Evolutionary conservation across 2,888 invertebrate species (phyloP).

Genomic region (Metopia argyrocephala): DNA sequence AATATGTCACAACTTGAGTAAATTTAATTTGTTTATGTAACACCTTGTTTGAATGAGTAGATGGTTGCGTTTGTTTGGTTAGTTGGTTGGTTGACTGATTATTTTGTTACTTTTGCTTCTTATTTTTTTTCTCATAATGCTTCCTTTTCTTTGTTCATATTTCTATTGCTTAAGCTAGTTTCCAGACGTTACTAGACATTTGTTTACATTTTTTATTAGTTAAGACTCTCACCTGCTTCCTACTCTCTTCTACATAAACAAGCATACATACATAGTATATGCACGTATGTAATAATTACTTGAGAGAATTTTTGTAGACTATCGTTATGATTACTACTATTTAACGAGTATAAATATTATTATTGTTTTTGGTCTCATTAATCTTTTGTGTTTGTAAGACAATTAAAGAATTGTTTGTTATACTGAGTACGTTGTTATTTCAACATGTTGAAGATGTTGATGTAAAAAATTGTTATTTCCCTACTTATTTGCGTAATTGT

Average conservation of each 20-base stretch:
- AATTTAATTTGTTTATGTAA: slow-evolving; percentile 60
- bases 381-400: too few relatives aligned
- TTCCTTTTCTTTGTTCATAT: background rate
- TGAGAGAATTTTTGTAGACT: slow-evolving; percentile 35
- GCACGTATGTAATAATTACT: slow-evolving; percentile 21
- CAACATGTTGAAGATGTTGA: too few relatives aligned
- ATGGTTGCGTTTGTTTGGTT: too few relatives aligned
- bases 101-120: background rate
- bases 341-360: background rate
- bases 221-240: background rate
- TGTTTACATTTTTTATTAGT: background rate
- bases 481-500: slow-evolving; percentile 47
- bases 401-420: slow-evolving; percentile 1
- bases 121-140: slow-evolving; percentile 1
- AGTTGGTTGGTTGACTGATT: too few relatives aligned
- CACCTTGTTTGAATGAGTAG: slow-evolving; percentile 24
- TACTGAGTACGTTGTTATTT: background rate
- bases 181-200: slow-evolving; percentile 22
- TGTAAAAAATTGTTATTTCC: slow-evolving; percentile 1
- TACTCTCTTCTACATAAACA: slow-evolving; percentile 1
- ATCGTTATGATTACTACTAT: too few relatives aligned
- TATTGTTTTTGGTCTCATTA: background rate
- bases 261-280: background rate
- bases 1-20: slow-evolving; percentile 60
- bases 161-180: background rate